Conservation (phyloP, 2,797 vertebrate genomes). For the Sarcophilus harrisii region DNA sequence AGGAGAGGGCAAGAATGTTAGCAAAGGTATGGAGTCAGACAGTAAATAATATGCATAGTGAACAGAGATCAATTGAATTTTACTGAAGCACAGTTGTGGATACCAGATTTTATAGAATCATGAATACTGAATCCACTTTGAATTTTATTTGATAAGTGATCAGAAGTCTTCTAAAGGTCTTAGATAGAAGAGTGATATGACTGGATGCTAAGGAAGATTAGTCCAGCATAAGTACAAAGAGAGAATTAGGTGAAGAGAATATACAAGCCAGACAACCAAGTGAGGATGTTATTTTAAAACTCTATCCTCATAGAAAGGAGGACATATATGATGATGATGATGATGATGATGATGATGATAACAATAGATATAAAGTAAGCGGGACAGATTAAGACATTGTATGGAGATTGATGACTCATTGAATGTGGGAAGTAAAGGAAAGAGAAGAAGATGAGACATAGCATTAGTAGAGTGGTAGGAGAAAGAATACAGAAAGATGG, state of each 20-base stretch:
- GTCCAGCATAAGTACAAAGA: neutral
- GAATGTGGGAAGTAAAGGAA: neutral
- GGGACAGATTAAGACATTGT: neutral
- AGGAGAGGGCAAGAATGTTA: neutral
- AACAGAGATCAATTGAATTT: neutral
- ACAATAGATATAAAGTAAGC: neutral
- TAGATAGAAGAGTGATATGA: neutral
- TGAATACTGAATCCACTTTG: neutral
- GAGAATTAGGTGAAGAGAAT: neutral
- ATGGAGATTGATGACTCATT: neutral
- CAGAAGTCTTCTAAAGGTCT: neutral
- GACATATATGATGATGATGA: neutral
- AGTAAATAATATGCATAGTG: neutral
- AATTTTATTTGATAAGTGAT: neutral
- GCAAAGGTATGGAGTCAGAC: neutral
- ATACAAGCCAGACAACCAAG: neutral
- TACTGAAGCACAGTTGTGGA: neutral
- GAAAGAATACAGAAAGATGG: neutral
- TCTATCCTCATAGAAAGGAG: neutral
- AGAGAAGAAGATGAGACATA: neutral
- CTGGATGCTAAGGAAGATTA: neutral
- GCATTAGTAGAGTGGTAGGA: neutral
- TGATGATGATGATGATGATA: neutral
- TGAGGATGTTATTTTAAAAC: neutral
- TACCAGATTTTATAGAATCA: neutral